phyloP scores from a whole-genome alignment of 2,888 invertebrate genomes.

The Drosophila pullipes region DNA sequence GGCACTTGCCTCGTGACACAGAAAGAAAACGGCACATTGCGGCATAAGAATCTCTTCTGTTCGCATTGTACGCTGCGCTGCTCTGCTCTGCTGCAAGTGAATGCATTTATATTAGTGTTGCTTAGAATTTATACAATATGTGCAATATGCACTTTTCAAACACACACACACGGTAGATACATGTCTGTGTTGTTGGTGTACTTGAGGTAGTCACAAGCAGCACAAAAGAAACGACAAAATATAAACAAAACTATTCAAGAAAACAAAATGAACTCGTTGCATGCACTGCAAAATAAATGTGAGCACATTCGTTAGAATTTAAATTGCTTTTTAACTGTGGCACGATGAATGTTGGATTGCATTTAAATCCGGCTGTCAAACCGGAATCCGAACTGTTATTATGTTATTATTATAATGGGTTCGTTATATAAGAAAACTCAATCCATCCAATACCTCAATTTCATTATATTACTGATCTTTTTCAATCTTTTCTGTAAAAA shows the following conservation, averaged over 20 bases:
- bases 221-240: constrained; percentile 45
- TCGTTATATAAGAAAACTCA: no score
- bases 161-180: constrained; percentile 28
- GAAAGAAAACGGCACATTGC: constrained; percentile 57
- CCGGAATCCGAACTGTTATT: neutral
- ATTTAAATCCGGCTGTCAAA: neutral
- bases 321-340: neutral
- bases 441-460: no score
- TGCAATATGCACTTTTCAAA: constrained; percentile 15
- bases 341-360: neutral
- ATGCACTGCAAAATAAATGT: constrained; percentile 14
- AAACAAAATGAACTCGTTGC: constrained; percentile 14
- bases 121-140: constrained; percentile 47
- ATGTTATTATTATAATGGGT: neutral
- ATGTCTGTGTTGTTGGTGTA: constrained; percentile 12
- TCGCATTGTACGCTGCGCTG: neutral
- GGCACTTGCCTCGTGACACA: constrained; percentile 63
- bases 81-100: constrained; percentile 15
- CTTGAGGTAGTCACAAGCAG: constrained; percentile 65
- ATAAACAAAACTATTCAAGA: constrained; percentile 39
- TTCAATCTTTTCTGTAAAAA: no score
- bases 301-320: neutral
- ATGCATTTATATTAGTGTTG: constrained; percentile 34
- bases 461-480: no score
- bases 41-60: constrained; percentile 40